These are phyloP conservation scores for Phymorhynchus buccinoides DNA, from an alignment of 1,140 invertebrate genomes.

Conservation along the genomic window DNA sequence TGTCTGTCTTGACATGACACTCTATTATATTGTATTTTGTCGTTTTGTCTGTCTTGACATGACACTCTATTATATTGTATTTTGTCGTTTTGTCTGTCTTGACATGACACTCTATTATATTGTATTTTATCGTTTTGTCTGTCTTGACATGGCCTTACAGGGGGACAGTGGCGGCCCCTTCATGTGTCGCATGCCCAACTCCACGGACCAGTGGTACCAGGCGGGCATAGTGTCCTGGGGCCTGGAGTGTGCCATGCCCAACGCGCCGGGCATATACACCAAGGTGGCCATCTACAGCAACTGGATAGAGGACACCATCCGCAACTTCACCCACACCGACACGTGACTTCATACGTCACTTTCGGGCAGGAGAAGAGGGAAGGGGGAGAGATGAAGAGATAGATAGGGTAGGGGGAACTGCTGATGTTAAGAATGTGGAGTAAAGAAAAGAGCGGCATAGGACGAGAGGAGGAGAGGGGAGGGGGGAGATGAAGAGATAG, in stretches of 20 bases:
- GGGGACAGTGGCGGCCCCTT: slow-evolving; percentile 73
- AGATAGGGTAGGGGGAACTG: no score
- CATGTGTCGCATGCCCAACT: slow-evolving; percentile 74
- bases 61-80: no score
- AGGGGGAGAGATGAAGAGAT: no score
- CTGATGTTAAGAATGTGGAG: background rate
- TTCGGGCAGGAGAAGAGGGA: no score
- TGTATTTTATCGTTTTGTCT: no score
- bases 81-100: no score
- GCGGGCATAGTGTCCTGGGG: slow-evolving; percentile 82
- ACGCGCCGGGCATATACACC: slow-evolving; percentile 82
- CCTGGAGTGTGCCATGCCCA: slow-evolving; percentile 79
- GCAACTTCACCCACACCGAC: slow-evolving; percentile 38
- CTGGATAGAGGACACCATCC: slow-evolving; percentile 63
- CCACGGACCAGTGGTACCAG: slow-evolving; percentile 73
- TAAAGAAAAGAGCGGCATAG: background rate
- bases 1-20: no score
- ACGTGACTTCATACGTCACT: slow-evolving; percentile 20
- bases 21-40: no score
- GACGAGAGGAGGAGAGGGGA: background rate
- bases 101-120: no score
- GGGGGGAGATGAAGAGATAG: background rate
- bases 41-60: no score
- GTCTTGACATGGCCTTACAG: slow-evolving; percentile 44
- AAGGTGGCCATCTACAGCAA: slow-evolving; percentile 74